Evolutionary conservation across 2,797 vertebrate species (phyloP).

Genomic region (Todus mexicanus): DNA sequence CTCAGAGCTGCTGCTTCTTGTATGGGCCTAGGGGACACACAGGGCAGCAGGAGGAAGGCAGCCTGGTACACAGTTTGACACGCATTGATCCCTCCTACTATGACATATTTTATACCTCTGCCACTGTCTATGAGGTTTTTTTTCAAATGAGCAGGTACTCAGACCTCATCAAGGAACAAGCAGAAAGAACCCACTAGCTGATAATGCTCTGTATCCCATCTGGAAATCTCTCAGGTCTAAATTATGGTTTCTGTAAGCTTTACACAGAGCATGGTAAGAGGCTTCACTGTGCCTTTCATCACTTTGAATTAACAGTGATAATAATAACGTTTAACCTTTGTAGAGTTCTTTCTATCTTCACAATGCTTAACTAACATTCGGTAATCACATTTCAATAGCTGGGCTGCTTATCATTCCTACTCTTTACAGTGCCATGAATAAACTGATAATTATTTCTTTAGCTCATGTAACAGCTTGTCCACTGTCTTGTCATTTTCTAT

Average conservation of each 20-base stretch:
- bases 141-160: background rate
- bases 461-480: conserved; percentile 34
- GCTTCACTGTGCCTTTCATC: conserved; percentile 10
- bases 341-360: background rate
- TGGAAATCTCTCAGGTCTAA: background rate
- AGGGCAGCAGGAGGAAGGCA: background rate
- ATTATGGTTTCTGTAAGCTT: conserved; percentile 29
- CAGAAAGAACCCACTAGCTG: background rate
- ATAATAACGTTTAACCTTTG: conserved; percentile 38
- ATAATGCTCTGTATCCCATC: background rate
- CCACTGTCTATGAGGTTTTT: background rate
- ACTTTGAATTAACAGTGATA: conserved; percentile 18
- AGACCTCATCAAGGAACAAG: background rate
- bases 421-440: conserved; percentile 38
- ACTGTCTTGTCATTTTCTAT: conserved; percentile 31
- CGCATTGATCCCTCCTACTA: background rate
- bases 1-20: background rate
- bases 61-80: background rate
- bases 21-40: rapidly evolving
- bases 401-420: conserved; percentile 30
- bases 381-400: conserved; percentile 27
- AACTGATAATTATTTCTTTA: conserved; percentile 51
- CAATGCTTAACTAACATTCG: conserved; percentile 28
- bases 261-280: background rate
- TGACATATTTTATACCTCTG: background rate